A percentile compares a stretch with the other conserved stretches of the same genome.
phyloP scores from a whole-genome alignment of 2,797 vertebrate species.

The Gorsachius magnificus region DNA sequence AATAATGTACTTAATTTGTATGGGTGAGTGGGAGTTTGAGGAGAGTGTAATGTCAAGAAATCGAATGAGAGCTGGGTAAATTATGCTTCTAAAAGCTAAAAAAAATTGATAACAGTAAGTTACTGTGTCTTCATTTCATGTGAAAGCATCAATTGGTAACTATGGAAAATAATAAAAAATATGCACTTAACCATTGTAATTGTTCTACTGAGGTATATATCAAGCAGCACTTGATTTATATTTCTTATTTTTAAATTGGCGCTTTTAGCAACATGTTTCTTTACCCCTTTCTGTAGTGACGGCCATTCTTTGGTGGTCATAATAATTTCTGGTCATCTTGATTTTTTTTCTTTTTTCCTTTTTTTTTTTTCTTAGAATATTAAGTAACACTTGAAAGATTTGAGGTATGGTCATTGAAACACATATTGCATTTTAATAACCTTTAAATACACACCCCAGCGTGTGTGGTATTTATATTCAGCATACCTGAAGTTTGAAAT shows the following conservation, averaged over 20 bases:
- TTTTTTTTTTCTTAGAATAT: neutral
- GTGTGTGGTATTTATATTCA: neutral
- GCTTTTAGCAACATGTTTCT: neutral
- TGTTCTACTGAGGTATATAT: neutral
- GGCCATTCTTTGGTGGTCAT: neutral
- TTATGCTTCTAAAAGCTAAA: slow-evolving; percentile 55
- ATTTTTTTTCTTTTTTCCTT: neutral
- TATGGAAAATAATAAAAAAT: slow-evolving; percentile 50
- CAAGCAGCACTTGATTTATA: neutral
- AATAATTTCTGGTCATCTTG: neutral
- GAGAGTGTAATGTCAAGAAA: slow-evolving; percentile 68
- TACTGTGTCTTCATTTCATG: slow-evolving; percentile 50
- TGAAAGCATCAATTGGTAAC: slow-evolving; percentile 37
- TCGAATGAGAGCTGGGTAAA: slow-evolving; percentile 55
- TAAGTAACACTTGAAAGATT: neutral
- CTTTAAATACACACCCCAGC: neutral
- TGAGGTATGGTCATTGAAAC: neutral
- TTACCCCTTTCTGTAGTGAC: neutral
- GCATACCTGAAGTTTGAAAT: neutral
- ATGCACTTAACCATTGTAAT: neutral
- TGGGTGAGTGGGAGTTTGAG: slow-evolving; percentile 70
- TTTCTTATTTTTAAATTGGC: neutral
- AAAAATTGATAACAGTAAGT: slow-evolving; percentile 47
- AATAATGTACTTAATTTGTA: slow-evolving; percentile 74
- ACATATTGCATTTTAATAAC: neutral